Evolutionary conservation across 1,140 invertebrate genomes (phyloP).

Genomic region (Aphidius ervi): DNA sequence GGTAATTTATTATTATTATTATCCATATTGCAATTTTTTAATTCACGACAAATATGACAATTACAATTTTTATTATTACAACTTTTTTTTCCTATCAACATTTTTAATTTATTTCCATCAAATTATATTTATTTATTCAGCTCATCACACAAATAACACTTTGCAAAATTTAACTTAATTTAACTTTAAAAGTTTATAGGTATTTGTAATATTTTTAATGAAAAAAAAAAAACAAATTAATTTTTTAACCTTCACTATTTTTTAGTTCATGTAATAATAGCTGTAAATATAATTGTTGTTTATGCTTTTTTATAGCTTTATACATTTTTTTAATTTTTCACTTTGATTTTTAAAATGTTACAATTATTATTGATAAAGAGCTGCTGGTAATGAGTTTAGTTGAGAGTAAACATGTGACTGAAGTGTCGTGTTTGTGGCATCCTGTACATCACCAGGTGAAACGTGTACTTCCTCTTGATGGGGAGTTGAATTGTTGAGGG

Average conservation of each 20-base stretch:
- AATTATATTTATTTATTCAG: constrained; percentile 23
- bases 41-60: constrained; percentile 59
- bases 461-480: constrained; percentile 35
- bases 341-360: neutral
- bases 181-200: too few species aligned
- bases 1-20: neutral
- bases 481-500: neutral
- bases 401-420: constrained; percentile 43
- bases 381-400: constrained; percentile 16
- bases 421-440: constrained; percentile 33
- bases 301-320: too few species aligned
- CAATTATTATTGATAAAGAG: constrained; percentile 14
- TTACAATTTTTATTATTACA: constrained; percentile 44
- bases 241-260: neutral
- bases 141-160: constrained; percentile 25
- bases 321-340: too few species aligned
- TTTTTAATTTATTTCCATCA: constrained; percentile 9
- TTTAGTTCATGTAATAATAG: neutral
- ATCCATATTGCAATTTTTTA: constrained; percentile 48
- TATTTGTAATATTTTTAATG: constrained; percentile 10
- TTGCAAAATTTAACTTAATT: too few species aligned
- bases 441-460: constrained; percentile 44
- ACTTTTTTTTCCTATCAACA: constrained; percentile 19
- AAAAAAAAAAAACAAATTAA: neutral
- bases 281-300: too few species aligned